Evolutionary conservation across 1,140 invertebrate genomes (phyloP).

Genomic region (Colletes gigas): DNA sequence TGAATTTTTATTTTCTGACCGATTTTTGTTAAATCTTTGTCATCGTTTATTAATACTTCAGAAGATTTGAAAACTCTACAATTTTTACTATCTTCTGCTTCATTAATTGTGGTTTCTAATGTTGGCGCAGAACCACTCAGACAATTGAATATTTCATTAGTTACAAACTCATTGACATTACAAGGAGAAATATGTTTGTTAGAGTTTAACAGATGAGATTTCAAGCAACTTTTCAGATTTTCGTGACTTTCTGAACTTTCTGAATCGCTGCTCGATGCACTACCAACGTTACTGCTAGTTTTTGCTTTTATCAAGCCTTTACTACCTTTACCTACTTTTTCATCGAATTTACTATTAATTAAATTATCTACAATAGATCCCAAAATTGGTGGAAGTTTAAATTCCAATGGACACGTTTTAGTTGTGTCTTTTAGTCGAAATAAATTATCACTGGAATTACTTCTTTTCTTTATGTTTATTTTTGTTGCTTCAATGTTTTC

Average conservation of each 20-base stretch:
- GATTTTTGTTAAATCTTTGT: not conserved
- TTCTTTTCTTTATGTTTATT: conserved; percentile 71
- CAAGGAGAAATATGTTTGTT: conserved; percentile 29
- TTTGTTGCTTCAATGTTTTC: conserved; percentile 74
- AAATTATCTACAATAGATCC: conserved; percentile 83
- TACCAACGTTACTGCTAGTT: conserved; percentile 35
- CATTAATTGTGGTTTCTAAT: conserved; percentile 2
- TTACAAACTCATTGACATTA: conserved; percentile 52
- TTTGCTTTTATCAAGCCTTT: conserved; percentile 61
- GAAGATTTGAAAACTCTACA: conserved; percentile 1
- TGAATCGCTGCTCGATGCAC: conserved; percentile 70
- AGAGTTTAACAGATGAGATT: conserved; percentile 66
- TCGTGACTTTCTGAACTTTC: conserved; percentile 73
- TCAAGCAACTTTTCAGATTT: conserved; percentile 68
- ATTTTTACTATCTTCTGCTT: not conserved
- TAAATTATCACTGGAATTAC: conserved; percentile 72
- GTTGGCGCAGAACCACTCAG: conserved; percentile 2
- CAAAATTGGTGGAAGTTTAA: conserved; percentile 86
- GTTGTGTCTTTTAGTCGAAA: conserved; percentile 61
- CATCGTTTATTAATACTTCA: not conserved
- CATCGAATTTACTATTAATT: conserved; percentile 77
- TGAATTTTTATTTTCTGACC: conserved; percentile 24
- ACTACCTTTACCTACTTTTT: conserved; percentile 15
- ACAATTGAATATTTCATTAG: conserved; percentile 18
- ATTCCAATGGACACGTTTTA: conserved; percentile 72